Evolutionary conservation across 2,797 vertebrate genomes (phyloP).

Genomic region (Melanotaenia boesemani): DNA sequence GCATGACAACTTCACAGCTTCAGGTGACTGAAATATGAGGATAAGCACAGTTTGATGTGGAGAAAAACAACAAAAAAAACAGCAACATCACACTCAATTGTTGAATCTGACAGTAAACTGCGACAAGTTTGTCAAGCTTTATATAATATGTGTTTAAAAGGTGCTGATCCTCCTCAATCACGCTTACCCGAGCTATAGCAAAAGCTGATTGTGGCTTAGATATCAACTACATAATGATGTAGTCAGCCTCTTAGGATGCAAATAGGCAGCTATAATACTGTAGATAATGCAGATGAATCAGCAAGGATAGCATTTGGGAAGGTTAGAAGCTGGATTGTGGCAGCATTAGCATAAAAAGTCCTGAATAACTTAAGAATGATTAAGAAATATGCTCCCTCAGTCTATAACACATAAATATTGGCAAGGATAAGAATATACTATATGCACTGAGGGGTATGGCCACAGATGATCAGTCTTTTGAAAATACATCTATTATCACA

Average conservation of each 20-base stretch:
- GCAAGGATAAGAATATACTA: not conserved
- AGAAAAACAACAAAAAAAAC: constrained; percentile 1
- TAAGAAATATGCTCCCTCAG: constrained; percentile 5
- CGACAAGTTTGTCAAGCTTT: constrained; percentile 35
- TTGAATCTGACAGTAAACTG: constrained; percentile 39
- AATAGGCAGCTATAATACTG: constrained; percentile 31
- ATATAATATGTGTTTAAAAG: constrained; percentile 47
- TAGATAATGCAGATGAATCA: constrained; percentile 51
- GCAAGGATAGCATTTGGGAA: constrained; percentile 37
- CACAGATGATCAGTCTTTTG: constrained; percentile 27
- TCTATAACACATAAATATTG: constrained; percentile 43
- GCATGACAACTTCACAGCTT: constrained; percentile 36
- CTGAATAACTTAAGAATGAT: not conserved
- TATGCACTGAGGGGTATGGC: not conserved
- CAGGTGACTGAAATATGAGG: constrained; percentile 26
- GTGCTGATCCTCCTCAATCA: constrained; percentile 63
- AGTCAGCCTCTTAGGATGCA: constrained; percentile 55
- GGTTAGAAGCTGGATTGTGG: constrained; percentile 29
- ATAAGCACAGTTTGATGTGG: constrained; percentile 19
- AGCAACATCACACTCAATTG: constrained; percentile 14
- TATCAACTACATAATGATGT: constrained; percentile 38
- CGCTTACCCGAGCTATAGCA: constrained; percentile 39
- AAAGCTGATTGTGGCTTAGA: constrained; percentile 61
- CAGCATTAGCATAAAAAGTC: constrained; percentile 14
- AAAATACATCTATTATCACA: constrained; percentile 19